Percentiles rank a stretch among this genome's conserved stretches.
Evolutionary conservation across 2,113 vertebrate species (phyloP).

Genomic region (Stercorarius parasiticus): DNA sequence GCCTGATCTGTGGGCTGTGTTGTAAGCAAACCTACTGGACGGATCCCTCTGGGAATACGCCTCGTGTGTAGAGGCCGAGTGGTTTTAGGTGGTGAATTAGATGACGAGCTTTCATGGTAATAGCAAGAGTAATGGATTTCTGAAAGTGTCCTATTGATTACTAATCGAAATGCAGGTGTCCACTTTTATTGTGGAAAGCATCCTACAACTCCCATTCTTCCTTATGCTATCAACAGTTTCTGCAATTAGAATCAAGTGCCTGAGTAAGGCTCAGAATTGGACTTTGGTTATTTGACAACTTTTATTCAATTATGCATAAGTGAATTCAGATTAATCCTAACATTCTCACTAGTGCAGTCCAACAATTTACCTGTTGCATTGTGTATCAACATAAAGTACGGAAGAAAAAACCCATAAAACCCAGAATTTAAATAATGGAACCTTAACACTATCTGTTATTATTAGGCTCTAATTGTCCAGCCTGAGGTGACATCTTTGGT

Average conservation of each 20-base stretch:
- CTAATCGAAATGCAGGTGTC: not conserved
- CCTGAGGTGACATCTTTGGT: not conserved
- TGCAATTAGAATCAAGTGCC: not conserved
- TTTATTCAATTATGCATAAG: not conserved
- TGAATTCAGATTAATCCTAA: not conserved
- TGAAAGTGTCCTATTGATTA: not conserved
- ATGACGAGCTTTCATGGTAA: not conserved
- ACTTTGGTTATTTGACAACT: not conserved
- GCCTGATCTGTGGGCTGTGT: not conserved
- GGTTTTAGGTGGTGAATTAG: not conserved
- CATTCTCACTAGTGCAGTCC: not conserved
- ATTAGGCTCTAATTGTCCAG: not conserved
- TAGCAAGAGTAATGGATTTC: not conserved
- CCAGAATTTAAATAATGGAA: not conserved
- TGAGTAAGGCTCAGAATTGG: not conserved
- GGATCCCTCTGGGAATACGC: not conserved
- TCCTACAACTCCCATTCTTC: not conserved
- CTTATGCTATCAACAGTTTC: not conserved
- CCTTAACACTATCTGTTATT: not conserved
- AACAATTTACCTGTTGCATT: not conserved
- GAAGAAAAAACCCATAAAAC: not conserved
- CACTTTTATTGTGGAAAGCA: not conserved
- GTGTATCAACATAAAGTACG: not conserved
- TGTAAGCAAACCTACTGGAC: not conserved
- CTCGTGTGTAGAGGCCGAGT: not conserved